Evolutionary conservation across 2,888 invertebrate species (phyloP), one percentile per base, ranked within the genome.

Genomic region (Pollenia angustigena): DNA sequence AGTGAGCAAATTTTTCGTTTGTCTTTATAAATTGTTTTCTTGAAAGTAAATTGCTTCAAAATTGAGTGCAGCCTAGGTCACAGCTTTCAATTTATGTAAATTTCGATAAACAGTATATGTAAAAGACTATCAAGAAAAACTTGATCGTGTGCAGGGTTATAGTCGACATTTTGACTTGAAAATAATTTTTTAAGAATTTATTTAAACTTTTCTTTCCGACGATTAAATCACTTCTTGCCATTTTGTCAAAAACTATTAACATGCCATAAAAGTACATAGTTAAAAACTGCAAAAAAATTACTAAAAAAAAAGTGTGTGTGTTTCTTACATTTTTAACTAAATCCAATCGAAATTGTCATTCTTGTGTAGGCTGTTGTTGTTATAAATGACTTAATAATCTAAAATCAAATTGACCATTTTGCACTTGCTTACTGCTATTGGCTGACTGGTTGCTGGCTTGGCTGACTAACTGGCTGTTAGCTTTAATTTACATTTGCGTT

Each of bases 361-460:
- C 75, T 87, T 80, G 84, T 84, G 87, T 82, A 84, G 87, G 87
- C 32, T 32, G 32, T 84, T 74, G 87, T 87, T 84, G 84, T 76
- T 87, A 84, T 84, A 87, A 87, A 87, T 84, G 87, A 87, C 84
- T 87, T 81, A 87, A 87, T 87, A 87, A 87, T 87, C 87, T 87
- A 69, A 87, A 87, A 87, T 87, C 84, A 87, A 87, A 87, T 84
- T 87, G 87, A 87, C 87, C 84, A 81, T 84, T 87, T 87, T 87
- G 84, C 87, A 87, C 87, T 87, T 87, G 87, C 81, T 81, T 81
- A 84, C 87, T 81, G 84, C 82, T 74, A 74, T 80, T 76, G 72
- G 69, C 42, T 76, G 69, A 71, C 69, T 82, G 42, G 69, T 58
- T 69, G 58, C 68, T 66, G 54, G 74, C 69, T 52, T 50, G 66